Conservation (phyloP, 2,113 vertebrate species). For the Genyomyrus donnyi region DNA sequence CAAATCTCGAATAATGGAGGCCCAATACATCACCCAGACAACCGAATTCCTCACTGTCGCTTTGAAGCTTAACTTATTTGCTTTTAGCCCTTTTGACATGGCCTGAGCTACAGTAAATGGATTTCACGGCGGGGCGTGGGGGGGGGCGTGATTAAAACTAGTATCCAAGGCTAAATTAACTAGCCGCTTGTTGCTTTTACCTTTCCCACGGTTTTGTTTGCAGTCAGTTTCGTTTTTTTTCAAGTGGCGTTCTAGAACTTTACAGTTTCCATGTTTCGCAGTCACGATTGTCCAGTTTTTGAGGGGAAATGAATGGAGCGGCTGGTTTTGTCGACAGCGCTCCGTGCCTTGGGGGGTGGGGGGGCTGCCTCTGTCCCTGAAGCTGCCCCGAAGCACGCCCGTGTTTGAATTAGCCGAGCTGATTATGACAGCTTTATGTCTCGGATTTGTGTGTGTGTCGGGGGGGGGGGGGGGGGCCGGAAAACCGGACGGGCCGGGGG, state of each 20-base stretch:
- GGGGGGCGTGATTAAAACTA: neutral
- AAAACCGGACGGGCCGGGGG: conserved; percentile 50
- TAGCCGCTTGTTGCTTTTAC: neutral
- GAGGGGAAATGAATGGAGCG: neutral
- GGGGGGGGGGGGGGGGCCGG: conserved; percentile 46
- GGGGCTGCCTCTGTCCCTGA: neutral
- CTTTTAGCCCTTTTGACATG: conserved; percentile 47
- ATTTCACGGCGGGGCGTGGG: conserved; percentile 27
- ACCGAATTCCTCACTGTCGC: conserved; percentile 31
- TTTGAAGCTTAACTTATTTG: conserved; percentile 35
- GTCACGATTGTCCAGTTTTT: neutral
- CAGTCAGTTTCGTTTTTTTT: neutral
- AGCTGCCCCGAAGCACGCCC: conserved; percentile 27
- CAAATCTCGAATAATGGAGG: conserved; percentile 60
- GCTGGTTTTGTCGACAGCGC: neutral
- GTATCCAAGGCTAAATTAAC: neutral
- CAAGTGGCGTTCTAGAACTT: neutral
- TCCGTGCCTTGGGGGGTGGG: too few species aligned
- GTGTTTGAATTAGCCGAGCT: conserved; percentile 42
- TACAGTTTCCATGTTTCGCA: neutral
- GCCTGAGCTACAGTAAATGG: conserved; percentile 44
- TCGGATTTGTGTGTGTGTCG: conserved; percentile 37
- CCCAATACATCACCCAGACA: conserved; percentile 51
- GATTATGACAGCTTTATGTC: conserved; percentile 54
- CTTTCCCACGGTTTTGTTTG: neutral